Conservation (phyloP, 1,140 invertebrate species). For the Sarcophaga bullata region DNA sequence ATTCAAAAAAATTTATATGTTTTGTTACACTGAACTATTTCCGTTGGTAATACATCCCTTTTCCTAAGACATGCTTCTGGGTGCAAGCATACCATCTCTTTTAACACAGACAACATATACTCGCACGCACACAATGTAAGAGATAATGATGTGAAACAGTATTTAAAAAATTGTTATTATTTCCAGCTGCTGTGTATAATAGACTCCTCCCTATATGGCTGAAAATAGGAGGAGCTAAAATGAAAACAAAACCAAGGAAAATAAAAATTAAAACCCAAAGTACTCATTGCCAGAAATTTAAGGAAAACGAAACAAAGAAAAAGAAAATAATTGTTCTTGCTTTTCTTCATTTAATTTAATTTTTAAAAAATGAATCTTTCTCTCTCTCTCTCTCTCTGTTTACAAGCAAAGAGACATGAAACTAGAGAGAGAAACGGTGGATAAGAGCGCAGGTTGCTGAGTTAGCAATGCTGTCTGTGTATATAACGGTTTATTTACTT, state of each 20-base stretch:
- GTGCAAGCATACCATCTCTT: background rate
- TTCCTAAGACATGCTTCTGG: background rate
- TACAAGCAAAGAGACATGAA: no score
- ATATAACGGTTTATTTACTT: background rate
- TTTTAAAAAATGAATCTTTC: no score
- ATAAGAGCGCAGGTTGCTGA: constrained; percentile 4
- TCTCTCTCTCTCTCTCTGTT: no score
- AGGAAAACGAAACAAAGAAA: no score
- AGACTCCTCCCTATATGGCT: background rate
- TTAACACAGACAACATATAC: background rate
- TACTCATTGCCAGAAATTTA: background rate
- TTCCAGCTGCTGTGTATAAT: background rate
- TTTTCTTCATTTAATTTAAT: no score
- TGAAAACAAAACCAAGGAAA: background rate
- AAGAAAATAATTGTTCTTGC: no score
- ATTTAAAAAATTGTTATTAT: background rate
- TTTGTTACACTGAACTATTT: no score
- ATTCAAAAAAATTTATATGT: no score
- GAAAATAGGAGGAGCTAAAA: background rate
- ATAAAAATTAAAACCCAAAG: no score
- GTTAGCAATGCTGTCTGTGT: background rate
- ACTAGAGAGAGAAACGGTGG: background rate
- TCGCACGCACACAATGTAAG: background rate
- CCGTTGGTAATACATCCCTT: no score
- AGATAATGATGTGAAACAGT: background rate